Evolutionary conservation across 2,113 vertebrate species (phyloP), one percentile per base, ranked within the genome.

Genomic region (Clinocottus analis): DNA sequence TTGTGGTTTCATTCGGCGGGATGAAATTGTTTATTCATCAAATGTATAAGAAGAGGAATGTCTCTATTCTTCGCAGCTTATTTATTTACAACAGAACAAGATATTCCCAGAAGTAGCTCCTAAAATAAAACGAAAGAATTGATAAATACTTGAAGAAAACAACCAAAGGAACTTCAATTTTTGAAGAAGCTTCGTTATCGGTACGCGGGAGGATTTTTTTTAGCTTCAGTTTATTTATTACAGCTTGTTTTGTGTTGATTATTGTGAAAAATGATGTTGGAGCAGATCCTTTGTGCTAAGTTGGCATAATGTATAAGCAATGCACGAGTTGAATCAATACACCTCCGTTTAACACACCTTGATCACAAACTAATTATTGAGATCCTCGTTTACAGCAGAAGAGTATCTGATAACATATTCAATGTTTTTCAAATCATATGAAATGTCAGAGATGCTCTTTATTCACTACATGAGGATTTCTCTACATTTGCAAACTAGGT

Each of bases 271-370:
- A 43, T 56, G 43, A 7, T 14, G 3, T 31, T 43, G 60, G 8
- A n/a, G 55, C 17, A 31, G 16, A 19, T 70, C n/a, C n/a, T 27
- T 25, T 55, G 33, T 41, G 13, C 27, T 56, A 70, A 27, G 12
- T 43, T 56, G 27, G 19, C 21, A n/a, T 72, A 60, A 33, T 58
- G n/a, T 17, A 39, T 41, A 56, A 58, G 17, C 49, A 68, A 68
- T 67, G 25, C 62, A 65, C 11, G 1, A 12, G 17, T 23, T 27
- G 17, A 31, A 41, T 56, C 31, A 16, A 25, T 17, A 17, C 65
- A 35, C 12, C 17, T 53, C 49, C 53, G 11, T 69, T 69, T 25
- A 27, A 55, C n/a, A 51, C 29, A 37, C 47, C 12, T 51, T 16
- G 13, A 35, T 68, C 31, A 55, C 21, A 53, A 33, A 31, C 21